Conservation (phyloP, 2,113 vertebrate species). For the Coryphaenoides rupestris region DNA sequence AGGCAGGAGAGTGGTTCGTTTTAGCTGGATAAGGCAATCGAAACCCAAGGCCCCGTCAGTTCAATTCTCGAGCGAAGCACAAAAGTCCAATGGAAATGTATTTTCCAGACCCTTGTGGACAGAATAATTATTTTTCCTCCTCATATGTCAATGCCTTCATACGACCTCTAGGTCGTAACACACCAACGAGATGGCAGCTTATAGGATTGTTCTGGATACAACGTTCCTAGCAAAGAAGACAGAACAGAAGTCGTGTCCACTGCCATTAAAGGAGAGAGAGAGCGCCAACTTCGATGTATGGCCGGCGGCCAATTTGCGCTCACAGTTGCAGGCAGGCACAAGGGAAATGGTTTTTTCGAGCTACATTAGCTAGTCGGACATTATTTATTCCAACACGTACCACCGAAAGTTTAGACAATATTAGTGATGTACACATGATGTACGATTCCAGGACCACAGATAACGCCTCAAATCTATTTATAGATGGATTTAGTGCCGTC, state of each 20-base stretch:
- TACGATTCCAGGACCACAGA: not conserved
- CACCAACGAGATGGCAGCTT: no score
- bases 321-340: conserved; percentile 98
- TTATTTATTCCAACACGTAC: conserved; percentile 22
- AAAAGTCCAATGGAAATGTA: not conserved
- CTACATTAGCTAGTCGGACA: conserved; percentile 78
- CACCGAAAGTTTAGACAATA: conserved; percentile 22
- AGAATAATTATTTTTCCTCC: not conserved
- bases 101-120: not conserved
- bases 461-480: no score
- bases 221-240: not conserved
- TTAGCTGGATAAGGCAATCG: not conserved
- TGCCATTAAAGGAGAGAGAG: conserved; percentile 19
- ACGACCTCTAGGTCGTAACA: no score
- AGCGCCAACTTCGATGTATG: no score
- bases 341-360: conserved; percentile 89
- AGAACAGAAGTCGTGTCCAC: not conserved
- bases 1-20: conserved; percentile 1
- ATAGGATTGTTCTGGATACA: no score
- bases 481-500: not conserved
- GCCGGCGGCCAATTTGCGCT: conserved; percentile 57
- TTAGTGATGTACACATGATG: conserved; percentile 27
- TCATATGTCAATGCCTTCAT: no score
- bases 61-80: not conserved
- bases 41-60: not conserved